phyloP scores from a whole-genome alignment of 2,888 invertebrate species.

The Busseola fusca region DNA sequence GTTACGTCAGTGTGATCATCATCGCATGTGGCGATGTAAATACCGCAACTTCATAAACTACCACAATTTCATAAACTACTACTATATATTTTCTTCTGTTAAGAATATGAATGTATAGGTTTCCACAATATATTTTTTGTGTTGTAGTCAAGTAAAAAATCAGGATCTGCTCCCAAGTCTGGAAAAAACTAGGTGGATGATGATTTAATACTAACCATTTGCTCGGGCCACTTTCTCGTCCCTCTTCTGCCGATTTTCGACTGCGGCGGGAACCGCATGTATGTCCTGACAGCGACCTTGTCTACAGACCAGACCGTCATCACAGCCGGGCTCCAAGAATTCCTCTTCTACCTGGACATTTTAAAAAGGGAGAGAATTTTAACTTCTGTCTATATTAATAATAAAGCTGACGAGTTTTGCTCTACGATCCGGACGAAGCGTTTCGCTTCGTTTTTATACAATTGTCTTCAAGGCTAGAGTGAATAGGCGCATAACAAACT shows the following conservation, averaged over 20 bases:
- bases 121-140: neutral
- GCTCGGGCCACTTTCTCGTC: constrained; percentile 63
- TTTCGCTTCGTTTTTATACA: too few relatives aligned
- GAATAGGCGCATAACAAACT: too few relatives aligned
- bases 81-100: neutral
- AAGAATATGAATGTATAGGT: neutral
- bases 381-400: too few relatives aligned
- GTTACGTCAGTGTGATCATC: neutral
- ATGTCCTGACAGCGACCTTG: constrained; percentile 84
- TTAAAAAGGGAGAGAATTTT: neutral
- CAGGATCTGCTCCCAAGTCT: neutral
- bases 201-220: constrained; percentile 65
- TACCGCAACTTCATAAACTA: neutral
- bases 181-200: neutral
- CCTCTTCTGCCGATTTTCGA: constrained; percentile 68
- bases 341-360: constrained; percentile 81
- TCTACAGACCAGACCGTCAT: constrained; percentile 84
- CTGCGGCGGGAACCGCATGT: constrained; percentile 70
- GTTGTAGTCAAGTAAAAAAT: neutral
- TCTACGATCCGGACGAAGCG: too few relatives aligned
- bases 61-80: neutral
- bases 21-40: neutral
- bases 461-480: too few relatives aligned
- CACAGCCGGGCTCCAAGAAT: constrained; percentile 84
- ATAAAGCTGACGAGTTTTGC: too few relatives aligned